phyloP scores from a whole-genome alignment of 2,888 invertebrate genomes.

The Pammene fasciana region DNA sequence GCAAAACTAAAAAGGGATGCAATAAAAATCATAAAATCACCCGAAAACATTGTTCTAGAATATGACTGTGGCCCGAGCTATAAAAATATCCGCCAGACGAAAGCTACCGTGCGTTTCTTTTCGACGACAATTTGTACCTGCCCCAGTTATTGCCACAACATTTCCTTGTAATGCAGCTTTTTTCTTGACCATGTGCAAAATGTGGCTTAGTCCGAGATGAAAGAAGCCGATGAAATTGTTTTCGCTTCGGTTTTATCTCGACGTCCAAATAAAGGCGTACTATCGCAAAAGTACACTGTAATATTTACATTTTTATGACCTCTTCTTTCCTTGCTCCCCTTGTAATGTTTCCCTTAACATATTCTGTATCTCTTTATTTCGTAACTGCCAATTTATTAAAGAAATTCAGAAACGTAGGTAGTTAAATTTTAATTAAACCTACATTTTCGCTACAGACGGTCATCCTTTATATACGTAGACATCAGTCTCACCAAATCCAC shows the following conservation, averaged over 20 bases:
- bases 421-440: slow-evolving; percentile 16
- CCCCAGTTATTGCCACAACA: slow-evolving; percentile 37
- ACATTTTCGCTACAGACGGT: slow-evolving; percentile 20
- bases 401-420: not conserved
- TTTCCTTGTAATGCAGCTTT: slow-evolving; percentile 39
- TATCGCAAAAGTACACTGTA: slow-evolving; percentile 26
- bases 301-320: slow-evolving; percentile 33
- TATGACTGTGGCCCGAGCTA: slow-evolving; percentile 53
- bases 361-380: slow-evolving; percentile 19
- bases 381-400: slow-evolving; percentile 27
- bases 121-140: slow-evolving; percentile 40
- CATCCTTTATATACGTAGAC: slow-evolving; percentile 32
- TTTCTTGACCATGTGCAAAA: slow-evolving; percentile 39
- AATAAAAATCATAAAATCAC: slow-evolving; percentile 73
- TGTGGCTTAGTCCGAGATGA: slow-evolving; percentile 10
- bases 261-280: slow-evolving; percentile 27
- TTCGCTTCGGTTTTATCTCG: slow-evolving; percentile 12
- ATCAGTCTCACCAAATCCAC: slow-evolving; percentile 62
- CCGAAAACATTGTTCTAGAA: slow-evolving; percentile 62
- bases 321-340: slow-evolving; percentile 5
- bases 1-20: slow-evolving; percentile 59
- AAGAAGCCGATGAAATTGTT: slow-evolving; percentile 29
- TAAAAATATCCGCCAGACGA: slow-evolving; percentile 61
- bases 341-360: slow-evolving; percentile 20
- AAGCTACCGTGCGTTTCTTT: slow-evolving; percentile 65